Conservation (phyloP, 2,797 vertebrate genomes). For the Pteropus rufus region DNA sequence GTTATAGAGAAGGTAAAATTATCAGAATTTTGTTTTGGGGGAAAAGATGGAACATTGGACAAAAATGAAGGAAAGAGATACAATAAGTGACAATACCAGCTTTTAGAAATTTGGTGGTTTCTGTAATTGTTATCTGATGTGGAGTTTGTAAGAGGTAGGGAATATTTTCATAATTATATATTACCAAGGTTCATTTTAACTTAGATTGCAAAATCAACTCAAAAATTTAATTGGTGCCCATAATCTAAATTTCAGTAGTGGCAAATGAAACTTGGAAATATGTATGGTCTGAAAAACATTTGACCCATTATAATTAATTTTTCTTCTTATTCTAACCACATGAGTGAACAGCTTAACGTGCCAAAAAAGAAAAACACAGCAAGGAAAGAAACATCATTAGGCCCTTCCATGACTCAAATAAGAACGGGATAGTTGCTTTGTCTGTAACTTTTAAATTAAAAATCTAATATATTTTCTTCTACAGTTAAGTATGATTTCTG, state of each 20-base stretch:
- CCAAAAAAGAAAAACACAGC: not conserved
- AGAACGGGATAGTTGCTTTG: not conserved
- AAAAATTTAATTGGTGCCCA: not conserved
- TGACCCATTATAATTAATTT: not conserved
- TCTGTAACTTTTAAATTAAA: constrained; percentile 28
- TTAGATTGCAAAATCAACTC: not conserved
- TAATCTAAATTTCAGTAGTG: not conserved
- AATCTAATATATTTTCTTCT: not conserved
- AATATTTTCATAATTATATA: not conserved
- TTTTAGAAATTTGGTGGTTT: not conserved
- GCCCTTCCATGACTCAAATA: not conserved
- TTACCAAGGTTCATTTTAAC: not conserved
- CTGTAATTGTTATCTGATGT: not conserved
- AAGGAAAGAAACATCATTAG: not conserved
- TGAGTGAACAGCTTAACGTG: constrained; percentile 8
- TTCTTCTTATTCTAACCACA: not conserved
- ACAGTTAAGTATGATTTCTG: not conserved
- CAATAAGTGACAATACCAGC: not conserved
- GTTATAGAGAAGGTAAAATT: not conserved
- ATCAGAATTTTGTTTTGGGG: not conserved
- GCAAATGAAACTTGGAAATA: not conserved
- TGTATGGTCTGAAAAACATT: not conserved
- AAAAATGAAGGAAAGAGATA: not conserved
- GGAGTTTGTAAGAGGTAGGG: not conserved
- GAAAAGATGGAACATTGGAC: not conserved